Evolutionary conservation across 2,888 invertebrate species (phyloP).

Genomic region (Creontiades dilutus): DNA sequence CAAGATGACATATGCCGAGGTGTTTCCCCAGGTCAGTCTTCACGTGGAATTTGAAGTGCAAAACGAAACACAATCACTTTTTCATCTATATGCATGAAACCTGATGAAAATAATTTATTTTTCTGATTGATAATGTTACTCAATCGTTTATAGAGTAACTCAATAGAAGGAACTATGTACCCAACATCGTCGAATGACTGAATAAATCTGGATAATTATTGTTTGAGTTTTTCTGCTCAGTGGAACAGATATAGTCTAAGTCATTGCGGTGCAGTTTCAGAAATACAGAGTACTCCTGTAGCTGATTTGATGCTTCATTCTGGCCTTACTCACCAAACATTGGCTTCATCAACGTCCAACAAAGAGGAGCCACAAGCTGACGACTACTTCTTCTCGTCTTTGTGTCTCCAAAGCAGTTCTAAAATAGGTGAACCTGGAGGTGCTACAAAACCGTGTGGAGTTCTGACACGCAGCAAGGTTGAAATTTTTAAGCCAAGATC

Average conservation of each 20-base stretch:
- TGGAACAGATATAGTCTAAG: no score
- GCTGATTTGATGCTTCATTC: constrained; percentile 2
- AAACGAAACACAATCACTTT: no score
- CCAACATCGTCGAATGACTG: no score
- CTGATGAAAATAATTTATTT: no score
- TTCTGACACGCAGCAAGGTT: constrained; percentile 67
- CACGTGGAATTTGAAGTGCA: neutral
- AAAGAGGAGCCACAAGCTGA: constrained; percentile 78
- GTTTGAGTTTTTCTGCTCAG: no score
- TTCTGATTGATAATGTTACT: no score
- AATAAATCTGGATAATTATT: no score
- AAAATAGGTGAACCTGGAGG: constrained; percentile 48
- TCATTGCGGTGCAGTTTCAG: constrained; percentile 9
- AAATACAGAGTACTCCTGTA: neutral
- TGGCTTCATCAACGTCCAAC: constrained; percentile 76
- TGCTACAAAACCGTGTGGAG: constrained; percentile 30
- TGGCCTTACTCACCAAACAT: neutral
- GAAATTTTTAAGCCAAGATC: no score
- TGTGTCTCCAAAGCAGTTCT: constrained; percentile 84
- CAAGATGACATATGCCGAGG: neutral
- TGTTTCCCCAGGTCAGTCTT: neutral
- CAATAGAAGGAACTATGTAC: neutral
- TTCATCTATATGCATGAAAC: no score
- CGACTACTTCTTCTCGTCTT: constrained; percentile 77
- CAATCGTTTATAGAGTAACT: no score